Base-by-base conservation (phyloP, 2,797 vertebrate species). In the Dallia pectoralis region DNA sequence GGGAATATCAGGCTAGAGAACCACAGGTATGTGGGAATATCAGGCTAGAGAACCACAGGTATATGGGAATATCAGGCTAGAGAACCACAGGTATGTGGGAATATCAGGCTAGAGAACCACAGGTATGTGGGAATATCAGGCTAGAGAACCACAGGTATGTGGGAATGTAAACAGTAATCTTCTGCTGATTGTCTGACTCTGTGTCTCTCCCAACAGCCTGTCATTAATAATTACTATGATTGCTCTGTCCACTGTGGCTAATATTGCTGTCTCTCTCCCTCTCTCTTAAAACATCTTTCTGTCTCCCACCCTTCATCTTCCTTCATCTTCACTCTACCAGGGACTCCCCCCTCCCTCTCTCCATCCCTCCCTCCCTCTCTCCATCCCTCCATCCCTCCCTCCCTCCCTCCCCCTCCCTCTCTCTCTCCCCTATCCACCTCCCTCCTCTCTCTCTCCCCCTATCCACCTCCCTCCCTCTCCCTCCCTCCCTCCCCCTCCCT, bases 241-340 rank as follows among this genome's bases (percentile, higher is more conserved):
- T 78, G 51, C 67, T 67, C 69, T 63, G 61, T 5, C 49, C 25
- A 71, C 36, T 69, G 59, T 67, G 74, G 74, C 69, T 76, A 51
- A 71, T 69, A 47, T 16, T 32, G 61, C 33, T 4, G 22, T 7
- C 71, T 7, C 67, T 67, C 30, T 22, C 22, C n/a, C n/a, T 33
- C 29, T 11, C 15, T 14, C 12, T 27, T 63, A 18, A 65, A 33
- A 30, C 33, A 11, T 67, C 65, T 25, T 36, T 22, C 33, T 15
- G 7, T 33, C 64, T 44, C 59, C 9, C 59, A 3, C 59, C 15
- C 59, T 25, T 25, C 22, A 9, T 62, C 59, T 62, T 22, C 11
- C n/a, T 36, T 36, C 33, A 36, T 36, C 14, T 1, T 62, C 59
- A 5, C 22, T 62, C 48, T 49, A 16, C 1, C 48, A 4, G 16